Conservation (phyloP, 2,113 vertebrate species). For the Carettochelys insculpta region DNA sequence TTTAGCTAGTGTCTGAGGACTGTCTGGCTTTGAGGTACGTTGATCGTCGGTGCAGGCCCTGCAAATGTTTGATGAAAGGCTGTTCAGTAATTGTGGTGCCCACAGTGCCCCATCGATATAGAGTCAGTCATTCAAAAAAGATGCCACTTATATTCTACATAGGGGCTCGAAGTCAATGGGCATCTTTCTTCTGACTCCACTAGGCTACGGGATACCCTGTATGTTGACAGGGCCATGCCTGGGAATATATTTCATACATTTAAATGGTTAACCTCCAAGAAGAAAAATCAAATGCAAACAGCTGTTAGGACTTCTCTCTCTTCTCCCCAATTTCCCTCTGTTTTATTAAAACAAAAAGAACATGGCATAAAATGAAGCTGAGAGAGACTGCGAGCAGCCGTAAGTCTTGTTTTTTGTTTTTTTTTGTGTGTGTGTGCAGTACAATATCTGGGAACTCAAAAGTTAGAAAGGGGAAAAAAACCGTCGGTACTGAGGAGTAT, state of each 20-base stretch:
- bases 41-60: neutral
- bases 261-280: conserved; percentile 8
- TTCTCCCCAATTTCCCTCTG: neutral
- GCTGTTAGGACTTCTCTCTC: neutral
- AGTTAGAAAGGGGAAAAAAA: neutral
- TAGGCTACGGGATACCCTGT: neutral
- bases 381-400: neutral
- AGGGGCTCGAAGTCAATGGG: neutral
- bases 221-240: neutral
- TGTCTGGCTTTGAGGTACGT: neutral
- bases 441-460: neutral
- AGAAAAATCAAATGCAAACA: conserved; percentile 5
- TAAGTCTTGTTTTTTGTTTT: neutral
- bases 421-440: conserved; percentile 8
- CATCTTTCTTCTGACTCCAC: neutral
- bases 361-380: neutral
- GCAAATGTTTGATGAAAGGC: neutral
- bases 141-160: neutral
- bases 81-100: neutral
- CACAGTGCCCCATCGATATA: rapidly evolving
- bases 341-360: neutral
- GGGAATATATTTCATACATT: neutral
- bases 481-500: neutral
- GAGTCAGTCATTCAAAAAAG: neutral
- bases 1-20: neutral